phyloP scores from a whole-genome alignment of 1,140 invertebrate genomes.

The Conus betulinus region DNA sequence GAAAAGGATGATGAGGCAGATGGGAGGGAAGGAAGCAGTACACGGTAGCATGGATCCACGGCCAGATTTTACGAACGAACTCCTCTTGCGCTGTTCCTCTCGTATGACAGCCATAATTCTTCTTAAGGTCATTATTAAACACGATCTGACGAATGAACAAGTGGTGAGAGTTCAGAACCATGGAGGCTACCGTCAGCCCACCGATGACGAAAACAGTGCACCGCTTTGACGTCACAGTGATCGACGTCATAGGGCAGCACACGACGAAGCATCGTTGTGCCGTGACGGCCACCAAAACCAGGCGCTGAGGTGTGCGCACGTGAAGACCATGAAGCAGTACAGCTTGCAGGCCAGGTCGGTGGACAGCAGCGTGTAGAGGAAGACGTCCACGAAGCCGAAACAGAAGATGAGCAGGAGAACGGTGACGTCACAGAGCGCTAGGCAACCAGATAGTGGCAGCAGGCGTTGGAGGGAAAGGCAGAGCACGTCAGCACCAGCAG shows the following conservation, averaged over 20 bases:
- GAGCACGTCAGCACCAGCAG: slow-evolving; percentile 26
- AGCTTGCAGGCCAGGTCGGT: slow-evolving; percentile 24
- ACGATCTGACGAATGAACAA: background rate
- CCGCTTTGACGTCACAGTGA: slow-evolving; percentile 19
- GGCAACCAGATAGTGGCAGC: slow-evolving; percentile 30
- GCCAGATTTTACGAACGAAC: slow-evolving; percentile 22
- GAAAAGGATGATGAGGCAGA: slow-evolving; percentile 30
- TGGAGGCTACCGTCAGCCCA: background rate
- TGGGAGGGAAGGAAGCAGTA: slow-evolving; percentile 33
- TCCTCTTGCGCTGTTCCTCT: background rate
- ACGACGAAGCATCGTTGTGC: slow-evolving; percentile 30
- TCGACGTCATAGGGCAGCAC: slow-evolving; percentile 10
- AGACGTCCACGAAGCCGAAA: slow-evolving; percentile 30
- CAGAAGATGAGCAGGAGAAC: slow-evolving; percentile 23
- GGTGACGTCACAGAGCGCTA: background rate
- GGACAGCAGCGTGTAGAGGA: too few relatives aligned
- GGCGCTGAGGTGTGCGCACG: slow-evolving; percentile 25
- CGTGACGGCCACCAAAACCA: slow-evolving; percentile 32
- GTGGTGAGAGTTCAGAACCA: slow-evolving; percentile 12
- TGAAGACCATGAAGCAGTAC: slow-evolving; percentile 34
- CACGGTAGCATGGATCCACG: slow-evolving; percentile 34
- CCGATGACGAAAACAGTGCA: slow-evolving; percentile 25
- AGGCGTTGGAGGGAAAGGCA: background rate
- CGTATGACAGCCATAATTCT: background rate
- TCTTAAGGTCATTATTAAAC: background rate